Conservation (phyloP, 2,888 invertebrate genomes). For the Hemicrepidius hirtus region DNA sequence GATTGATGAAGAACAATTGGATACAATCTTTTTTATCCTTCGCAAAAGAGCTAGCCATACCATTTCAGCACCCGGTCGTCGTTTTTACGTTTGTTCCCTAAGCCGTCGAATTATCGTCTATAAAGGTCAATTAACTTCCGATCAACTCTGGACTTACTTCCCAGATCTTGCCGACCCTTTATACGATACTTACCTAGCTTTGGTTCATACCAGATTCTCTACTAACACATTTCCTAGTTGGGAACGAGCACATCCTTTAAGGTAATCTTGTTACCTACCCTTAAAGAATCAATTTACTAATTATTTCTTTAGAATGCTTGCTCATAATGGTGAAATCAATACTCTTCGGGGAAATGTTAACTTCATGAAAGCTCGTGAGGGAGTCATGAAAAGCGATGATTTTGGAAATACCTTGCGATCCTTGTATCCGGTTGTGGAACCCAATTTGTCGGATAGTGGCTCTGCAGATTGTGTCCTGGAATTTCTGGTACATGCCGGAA, state of each 20-base stretch:
- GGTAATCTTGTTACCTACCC: constrained; percentile 74
- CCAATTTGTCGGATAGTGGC: constrained; percentile 98
- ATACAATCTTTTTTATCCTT: constrained; percentile 81
- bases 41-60: constrained; percentile 95
- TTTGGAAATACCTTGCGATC: constrained; percentile 90
- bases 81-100: constrained; percentile 98
- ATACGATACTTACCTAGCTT: constrained; percentile 95
- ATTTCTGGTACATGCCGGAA: constrained; percentile 95
- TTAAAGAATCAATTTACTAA: neutral
- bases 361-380: constrained; percentile 98
- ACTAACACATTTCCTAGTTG: constrained; percentile 99
- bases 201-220: constrained; percentile 98
- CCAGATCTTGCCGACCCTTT: constrained; percentile 81
- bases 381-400: constrained; percentile 92
- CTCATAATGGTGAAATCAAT: constrained; percentile 99
- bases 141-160: constrained; percentile 91
- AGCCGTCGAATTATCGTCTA: constrained; percentile 94
- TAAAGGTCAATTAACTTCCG: constrained; percentile 97
- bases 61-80: constrained; percentile 87
- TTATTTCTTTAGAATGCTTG: constrained; percentile 79
- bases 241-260: constrained; percentile 98
- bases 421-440: constrained; percentile 97
- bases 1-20: constrained; percentile 65
- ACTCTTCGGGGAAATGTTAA: constrained; percentile 98
- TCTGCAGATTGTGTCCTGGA: constrained; percentile 98